A percentile compares a stretch with the other conserved stretches of the same genome.
These are phyloP conservation scores for Mesorhabditis sp. DNA, from an alignment of 2,888 invertebrate species.

Conservation along the genomic window DNA sequence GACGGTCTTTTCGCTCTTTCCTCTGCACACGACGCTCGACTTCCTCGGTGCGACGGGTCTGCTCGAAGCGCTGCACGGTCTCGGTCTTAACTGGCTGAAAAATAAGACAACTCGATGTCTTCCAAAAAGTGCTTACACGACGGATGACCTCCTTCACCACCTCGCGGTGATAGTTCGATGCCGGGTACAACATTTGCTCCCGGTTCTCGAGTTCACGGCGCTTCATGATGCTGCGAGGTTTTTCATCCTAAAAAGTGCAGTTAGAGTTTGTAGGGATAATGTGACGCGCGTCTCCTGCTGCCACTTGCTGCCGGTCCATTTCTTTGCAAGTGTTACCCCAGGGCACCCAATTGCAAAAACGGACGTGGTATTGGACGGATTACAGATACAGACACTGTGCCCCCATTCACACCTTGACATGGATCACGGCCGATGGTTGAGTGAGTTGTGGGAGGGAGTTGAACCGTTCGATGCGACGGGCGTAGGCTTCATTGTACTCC, in stretches of 20 bases:
- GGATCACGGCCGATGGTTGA: not conserved
- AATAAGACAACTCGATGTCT: not conserved
- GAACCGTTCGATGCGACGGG: slow-evolving; percentile 17
- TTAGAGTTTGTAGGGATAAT: not conserved
- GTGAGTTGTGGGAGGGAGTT: slow-evolving; percentile 7
- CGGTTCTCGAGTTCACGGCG: slow-evolving; percentile 43
- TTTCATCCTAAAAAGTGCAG: slow-evolving; percentile 41
- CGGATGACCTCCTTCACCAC: slow-evolving; percentile 7
- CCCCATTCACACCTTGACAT: not conserved
- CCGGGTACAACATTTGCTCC: slow-evolving; percentile 44
- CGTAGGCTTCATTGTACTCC: slow-evolving; percentile 17
- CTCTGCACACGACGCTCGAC: slow-evolving; percentile 56
- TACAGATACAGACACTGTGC: too few relatives aligned
- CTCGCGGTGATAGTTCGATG: slow-evolving; percentile 9
- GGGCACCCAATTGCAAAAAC: too few relatives aligned
- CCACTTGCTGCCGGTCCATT: not conserved
- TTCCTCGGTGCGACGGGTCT: slow-evolving; percentile 57
- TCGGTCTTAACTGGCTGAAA: slow-evolving; percentile 53
- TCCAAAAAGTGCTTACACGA: not conserved
- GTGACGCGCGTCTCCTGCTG: not conserved
- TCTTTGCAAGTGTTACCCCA: not conserved
- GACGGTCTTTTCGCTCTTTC: slow-evolving; percentile 28
- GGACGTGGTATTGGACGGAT: too few relatives aligned
- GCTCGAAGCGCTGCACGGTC: slow-evolving; percentile 57
- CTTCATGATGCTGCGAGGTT: slow-evolving; percentile 51